Base-by-base conservation (phyloP, 2,113 vertebrate genomes). In the Desmodus rotundus region DNA sequence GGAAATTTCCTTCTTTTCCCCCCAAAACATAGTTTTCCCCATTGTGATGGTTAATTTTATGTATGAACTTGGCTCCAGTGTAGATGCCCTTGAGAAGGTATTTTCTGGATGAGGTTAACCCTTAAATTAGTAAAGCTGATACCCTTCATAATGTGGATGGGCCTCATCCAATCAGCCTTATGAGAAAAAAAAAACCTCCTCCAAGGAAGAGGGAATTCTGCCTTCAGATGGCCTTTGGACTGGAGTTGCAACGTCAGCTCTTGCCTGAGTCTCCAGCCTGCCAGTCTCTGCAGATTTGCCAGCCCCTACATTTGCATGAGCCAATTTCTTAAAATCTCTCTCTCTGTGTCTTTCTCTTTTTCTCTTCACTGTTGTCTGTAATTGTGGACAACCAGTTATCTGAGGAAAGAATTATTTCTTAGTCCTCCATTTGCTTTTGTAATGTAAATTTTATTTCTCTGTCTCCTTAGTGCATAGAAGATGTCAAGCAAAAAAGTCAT, bases 381-480 rank as follows among this genome's bases (percentile, higher is more conserved):
- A 92, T 91, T 86, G 38, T 22, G n/a, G 88, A 84, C 33, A 70
- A 33, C 73, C 93, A 89, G 43, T 95, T 93, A 96, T 94, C 96
- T 95, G 89, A 82, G 63, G 80, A 87, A 87, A 52, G 36, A 45
- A 72, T 83, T 92, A 19, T 70, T 81, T 92, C 19, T 84, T 54
- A 14, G 36, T 47, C n/a, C 22, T 47, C 72, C 63, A 31, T 80
- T 94, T 89, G 8, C 13, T 89, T 91, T 89, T 38, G 16, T 72
- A 47, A 58, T 4, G 33, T 77, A 54, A 50, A 86, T 78, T 93
- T 93, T 74, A 15, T 28, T 85, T 82, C 20, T 78, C 38, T 78
- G 91, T 54, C 72, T 50, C 50, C 33, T 22, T 10, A 26, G 63
- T 28, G 41, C n/a, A 63, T 4, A 50, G 56, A 3, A 70, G 67